Percentiles rank a stretch among this genome's conserved stretches.
These are phyloP conservation scores for Saturnia pavonia DNA, from an alignment of 2,888 invertebrate species.

Conservation along the genomic window DNA sequence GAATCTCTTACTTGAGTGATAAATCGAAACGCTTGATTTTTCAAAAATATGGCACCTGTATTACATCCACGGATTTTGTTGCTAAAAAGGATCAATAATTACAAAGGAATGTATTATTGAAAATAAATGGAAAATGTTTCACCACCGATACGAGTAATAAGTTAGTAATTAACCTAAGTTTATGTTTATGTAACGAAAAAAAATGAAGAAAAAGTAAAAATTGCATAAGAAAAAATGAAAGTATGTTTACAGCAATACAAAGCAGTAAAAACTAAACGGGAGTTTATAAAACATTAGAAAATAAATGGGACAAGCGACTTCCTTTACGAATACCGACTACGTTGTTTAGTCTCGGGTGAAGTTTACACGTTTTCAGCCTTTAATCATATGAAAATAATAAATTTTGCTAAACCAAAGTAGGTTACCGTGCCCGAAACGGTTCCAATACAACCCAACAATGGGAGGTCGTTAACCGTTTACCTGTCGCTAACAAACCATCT, in stretches of 20 bases:
- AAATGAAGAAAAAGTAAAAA: background rate
- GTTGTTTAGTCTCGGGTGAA: conserved; percentile 6
- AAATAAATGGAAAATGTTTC: too few relatives aligned
- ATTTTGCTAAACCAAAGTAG: conserved; percentile 12
- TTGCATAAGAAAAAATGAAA: background rate
- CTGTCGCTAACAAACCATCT: conserved; percentile 23
- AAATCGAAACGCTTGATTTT: too few relatives aligned
- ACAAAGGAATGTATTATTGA: too few relatives aligned
- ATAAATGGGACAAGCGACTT: conserved; percentile 11
- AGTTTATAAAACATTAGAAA: conserved; percentile 1
- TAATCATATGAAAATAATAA: conserved; percentile 13
- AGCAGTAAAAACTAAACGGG: background rate
- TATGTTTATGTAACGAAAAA: too few relatives aligned
- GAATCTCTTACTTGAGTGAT: too few relatives aligned
- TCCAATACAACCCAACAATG: conserved; percentile 20
- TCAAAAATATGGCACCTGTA: too few relatives aligned
- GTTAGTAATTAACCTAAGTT: too few relatives aligned
- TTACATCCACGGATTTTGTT: too few relatives aligned
- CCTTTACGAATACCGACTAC: background rate
- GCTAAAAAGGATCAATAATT: too few relatives aligned
- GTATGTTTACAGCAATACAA: background rate
- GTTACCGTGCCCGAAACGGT: conserved; percentile 10
- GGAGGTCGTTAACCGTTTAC: conserved; percentile 23
- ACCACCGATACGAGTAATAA: too few relatives aligned
- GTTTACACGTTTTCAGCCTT: conserved; percentile 8